Conservation (phyloP, 2,888 invertebrate genomes). For the Drosophila picticornis region DNA sequence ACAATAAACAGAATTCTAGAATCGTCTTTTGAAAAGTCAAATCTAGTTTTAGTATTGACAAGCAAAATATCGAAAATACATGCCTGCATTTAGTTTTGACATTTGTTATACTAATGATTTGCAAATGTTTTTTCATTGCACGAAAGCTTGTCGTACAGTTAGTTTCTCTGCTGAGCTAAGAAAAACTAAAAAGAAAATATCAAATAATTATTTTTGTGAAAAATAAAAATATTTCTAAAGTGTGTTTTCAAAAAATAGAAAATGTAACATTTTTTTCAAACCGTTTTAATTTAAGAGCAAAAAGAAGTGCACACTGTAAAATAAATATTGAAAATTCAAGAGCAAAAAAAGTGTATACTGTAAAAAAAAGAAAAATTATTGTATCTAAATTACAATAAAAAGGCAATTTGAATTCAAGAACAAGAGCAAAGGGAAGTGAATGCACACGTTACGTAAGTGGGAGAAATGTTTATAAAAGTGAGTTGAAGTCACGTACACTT, state of each 20-base stretch:
- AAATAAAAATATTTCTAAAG: neutral
- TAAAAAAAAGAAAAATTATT: neutral
- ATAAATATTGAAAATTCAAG: neutral
- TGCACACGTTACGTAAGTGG: conserved; percentile 3
- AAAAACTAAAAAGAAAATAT: neutral
- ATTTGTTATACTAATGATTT: neutral
- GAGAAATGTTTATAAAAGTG: neutral
- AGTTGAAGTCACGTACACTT: conserved; percentile 5
- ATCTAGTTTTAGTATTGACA: neutral
- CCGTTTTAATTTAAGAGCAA: neutral
- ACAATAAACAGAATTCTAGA: neutral
- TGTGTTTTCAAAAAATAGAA: neutral
- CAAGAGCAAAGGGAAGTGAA: neutral
- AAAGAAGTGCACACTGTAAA: neutral
- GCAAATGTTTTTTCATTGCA: conserved; percentile 2
- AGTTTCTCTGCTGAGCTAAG: neutral
- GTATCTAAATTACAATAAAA: neutral
- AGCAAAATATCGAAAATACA: conserved; percentile 7
- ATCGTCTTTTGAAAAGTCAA: neutral
- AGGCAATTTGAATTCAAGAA: neutral
- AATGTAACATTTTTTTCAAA: neutral
- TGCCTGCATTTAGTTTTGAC: conserved; percentile 1
- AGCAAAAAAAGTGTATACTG: neutral
- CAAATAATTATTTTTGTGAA: neutral
- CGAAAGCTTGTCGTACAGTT: neutral